phyloP scores from a whole-genome alignment of 2,797 vertebrate species.

The Peromyscus aztecus region DNA sequence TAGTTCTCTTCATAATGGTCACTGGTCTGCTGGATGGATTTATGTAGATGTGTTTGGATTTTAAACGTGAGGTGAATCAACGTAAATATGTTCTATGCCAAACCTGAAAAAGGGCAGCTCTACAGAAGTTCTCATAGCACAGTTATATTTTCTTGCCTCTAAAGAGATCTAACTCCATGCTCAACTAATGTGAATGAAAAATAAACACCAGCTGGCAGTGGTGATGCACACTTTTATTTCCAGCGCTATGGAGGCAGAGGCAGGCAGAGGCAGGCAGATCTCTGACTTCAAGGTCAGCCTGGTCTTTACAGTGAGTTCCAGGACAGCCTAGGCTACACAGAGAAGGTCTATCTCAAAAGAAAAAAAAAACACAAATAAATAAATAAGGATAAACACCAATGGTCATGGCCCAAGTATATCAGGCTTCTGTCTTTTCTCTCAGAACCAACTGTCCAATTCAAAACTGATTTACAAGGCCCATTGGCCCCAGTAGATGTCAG shows the following conservation, averaged over 20 bases:
- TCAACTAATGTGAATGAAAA: background rate
- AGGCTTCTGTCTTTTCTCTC: background rate
- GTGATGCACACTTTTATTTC: background rate
- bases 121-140: slow-evolving; percentile 33
- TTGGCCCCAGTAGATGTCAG: slow-evolving; percentile 32
- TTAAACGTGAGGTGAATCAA: slow-evolving; percentile 1
- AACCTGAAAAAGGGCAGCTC: slow-evolving; percentile 6
- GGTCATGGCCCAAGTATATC: background rate
- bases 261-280: background rate
- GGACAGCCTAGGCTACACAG: background rate
- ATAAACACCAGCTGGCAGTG: background rate
- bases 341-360: background rate
- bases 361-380: background rate
- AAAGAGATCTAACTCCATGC: background rate
- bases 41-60: slow-evolving; percentile 61
- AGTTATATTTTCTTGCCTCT: slow-evolving; percentile 30
- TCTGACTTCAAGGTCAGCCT: background rate
- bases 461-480: background rate
- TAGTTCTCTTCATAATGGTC: slow-evolving; percentile 10
- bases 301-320: background rate
- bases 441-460: background rate
- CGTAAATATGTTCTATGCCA: slow-evolving; percentile 21
- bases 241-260: background rate
- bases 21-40: background rate
- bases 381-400: background rate